Evolutionary conservation across 2,797 vertebrate species (phyloP), one percentile per base, ranked within the genome.

Genomic region (Mergus octosetaceus): DNA sequence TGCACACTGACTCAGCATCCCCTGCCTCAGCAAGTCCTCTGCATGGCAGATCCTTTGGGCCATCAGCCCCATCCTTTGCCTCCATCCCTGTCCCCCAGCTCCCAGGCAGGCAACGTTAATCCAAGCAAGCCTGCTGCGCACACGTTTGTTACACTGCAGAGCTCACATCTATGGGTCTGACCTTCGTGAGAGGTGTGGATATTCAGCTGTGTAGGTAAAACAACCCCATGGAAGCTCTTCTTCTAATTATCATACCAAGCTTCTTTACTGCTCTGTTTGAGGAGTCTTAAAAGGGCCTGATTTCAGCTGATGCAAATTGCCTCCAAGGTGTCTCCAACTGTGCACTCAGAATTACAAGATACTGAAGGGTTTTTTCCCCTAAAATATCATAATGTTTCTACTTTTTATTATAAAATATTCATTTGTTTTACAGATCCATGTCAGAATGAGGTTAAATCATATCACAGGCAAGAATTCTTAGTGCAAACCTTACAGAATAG

Each of bases 391-490:
- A 78, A 79, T 45, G 43, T 39, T 38, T 79, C 53, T 57, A 41
- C 53, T 80, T 92, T 89, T 78, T 75, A 47, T 27, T 47, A 78
- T 75, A 75, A 92, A 91, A 89, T 89, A 93, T 70, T 85, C 7
- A 70, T 89, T 87, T 92, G 49, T 49, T 91, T 83, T 69, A 91
- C 79, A 84, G 72, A 83, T 64, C 43, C 77, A 9, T 72, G 75
- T 91, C 89, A 95, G 75, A 85, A 87, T 39, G 66, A 94, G 70
- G 85, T 91, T 83, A 93, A 93, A 91, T 85, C 53, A 1, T 32
- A 89, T 22, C 41, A 54, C 56, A 89, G 75, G 51, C 13, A 28
- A 74, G 36, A 43, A 89, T 69, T 74, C 61, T 77, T 69, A 70
- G 45, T 56, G 71, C 61, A 56, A 89, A 73, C 65, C 57, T 75